A percentile compares a stretch with the other conserved stretches of the same genome.
Evolutionary conservation across 2,888 invertebrate genomes (phyloP).

Genomic region (Acheta domesticus): DNA sequence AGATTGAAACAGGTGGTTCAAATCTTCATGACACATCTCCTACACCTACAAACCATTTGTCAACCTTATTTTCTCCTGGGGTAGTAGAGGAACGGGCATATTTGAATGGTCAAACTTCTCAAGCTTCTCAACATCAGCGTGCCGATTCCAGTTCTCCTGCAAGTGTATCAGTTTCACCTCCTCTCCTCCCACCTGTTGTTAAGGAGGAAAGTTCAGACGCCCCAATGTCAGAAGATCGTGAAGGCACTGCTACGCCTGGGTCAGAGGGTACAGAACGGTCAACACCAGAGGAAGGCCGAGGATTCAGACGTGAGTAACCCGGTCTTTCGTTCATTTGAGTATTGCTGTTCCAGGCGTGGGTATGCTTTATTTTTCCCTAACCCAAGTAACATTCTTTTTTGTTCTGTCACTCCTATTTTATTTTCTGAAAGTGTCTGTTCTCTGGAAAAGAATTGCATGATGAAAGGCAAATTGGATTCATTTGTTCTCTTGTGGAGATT

Average conservation of each 20-base stretch:
- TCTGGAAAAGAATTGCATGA: too few species aligned
- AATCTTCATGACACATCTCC: conserved; percentile 32
- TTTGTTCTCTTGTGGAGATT: too few species aligned
- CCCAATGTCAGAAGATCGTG: conserved; percentile 54
- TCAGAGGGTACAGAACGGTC: conserved; percentile 53
- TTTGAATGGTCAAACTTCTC: conserved; percentile 34
- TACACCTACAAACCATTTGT: conserved; percentile 34
- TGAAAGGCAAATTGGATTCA: too few species aligned
- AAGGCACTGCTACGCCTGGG: conserved; percentile 49
- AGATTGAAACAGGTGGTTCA: conserved; percentile 49
- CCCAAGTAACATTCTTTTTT: not conserved
- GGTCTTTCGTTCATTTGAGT: not conserved
- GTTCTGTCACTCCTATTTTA: not conserved
- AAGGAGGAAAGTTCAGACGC: conserved; percentile 58
- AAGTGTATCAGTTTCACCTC: conserved; percentile 56
- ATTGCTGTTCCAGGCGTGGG: not conserved
- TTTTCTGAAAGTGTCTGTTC: too few species aligned
- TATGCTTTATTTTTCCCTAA: not conserved
- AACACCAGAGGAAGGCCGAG: conserved; percentile 51
- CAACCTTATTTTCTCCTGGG: conserved; percentile 43
- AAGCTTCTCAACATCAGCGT: conserved; percentile 34
- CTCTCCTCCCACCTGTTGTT: conserved; percentile 49
- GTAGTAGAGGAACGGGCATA: conserved; percentile 48
- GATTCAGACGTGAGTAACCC: conserved; percentile 49
- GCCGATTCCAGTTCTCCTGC: conserved; percentile 59